Conservation (phyloP, 2,888 invertebrate species). For the Agonopterix arenella region DNA sequence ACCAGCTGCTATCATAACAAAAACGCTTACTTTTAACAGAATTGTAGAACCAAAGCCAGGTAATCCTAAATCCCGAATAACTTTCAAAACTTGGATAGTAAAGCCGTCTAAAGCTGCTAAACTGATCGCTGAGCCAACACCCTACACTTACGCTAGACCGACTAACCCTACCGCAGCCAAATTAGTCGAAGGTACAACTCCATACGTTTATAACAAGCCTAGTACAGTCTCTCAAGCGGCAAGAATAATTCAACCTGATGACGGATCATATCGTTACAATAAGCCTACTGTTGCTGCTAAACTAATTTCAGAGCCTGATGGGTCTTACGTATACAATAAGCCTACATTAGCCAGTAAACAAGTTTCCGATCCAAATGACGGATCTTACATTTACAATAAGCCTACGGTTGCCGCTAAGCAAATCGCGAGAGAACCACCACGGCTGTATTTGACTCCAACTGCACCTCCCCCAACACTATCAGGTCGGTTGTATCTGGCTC, state of each 20-base stretch:
- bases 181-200: constrained; percentile 27
- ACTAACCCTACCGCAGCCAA: constrained; percentile 32
- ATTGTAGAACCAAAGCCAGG: constrained; percentile 44
- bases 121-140: constrained; percentile 39
- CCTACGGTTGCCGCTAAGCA: constrained; percentile 27
- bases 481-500: constrained; percentile 28
- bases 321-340: constrained; percentile 14
- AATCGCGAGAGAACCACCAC: constrained; percentile 26
- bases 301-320: constrained; percentile 15
- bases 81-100: constrained; percentile 65
- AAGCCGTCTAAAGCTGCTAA: constrained; percentile 55
- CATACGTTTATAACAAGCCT: constrained; percentile 34
- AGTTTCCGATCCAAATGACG: constrained; percentile 9
- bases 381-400: constrained; percentile 14
- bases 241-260: constrained; percentile 8
- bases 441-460: constrained; percentile 29
- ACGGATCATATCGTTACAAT: constrained; percentile 12
- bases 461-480: constrained; percentile 33
- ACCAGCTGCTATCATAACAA: constrained; percentile 51
- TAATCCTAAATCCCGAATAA: constrained; percentile 56
- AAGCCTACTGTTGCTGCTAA: constrained; percentile 29
- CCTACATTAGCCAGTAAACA: constrained; percentile 28
- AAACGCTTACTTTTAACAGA: constrained; percentile 54
- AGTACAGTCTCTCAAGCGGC: constrained; percentile 9
- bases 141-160: constrained; percentile 44